These are phyloP conservation scores for Sepiola atlantica DNA, from an alignment of 2,888 invertebrate genomes.

Conservation along the genomic window DNA sequence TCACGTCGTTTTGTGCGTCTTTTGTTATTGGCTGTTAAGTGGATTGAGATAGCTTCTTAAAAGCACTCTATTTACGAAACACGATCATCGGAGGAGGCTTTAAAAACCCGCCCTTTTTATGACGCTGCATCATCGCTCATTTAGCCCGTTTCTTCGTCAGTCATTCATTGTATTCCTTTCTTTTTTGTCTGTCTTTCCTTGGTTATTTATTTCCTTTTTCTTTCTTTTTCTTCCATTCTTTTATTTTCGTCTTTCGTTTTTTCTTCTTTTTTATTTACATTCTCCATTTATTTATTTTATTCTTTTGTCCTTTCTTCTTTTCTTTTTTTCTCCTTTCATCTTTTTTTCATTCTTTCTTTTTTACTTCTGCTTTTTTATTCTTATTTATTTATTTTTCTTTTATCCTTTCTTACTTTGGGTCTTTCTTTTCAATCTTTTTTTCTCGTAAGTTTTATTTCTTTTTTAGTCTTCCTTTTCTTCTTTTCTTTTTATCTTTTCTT, in stretches of 20 bases:
- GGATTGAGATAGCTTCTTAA: neutral
- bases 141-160: neutral
- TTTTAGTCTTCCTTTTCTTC: neutral
- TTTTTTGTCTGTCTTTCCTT: neutral
- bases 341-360: fast-evolving
- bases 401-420: fast-evolving
- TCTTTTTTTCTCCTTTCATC: fast-evolving
- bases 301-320: neutral
- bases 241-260: fast-evolving
- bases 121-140: neutral
- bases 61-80: neutral
- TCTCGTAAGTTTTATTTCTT: too few species aligned
- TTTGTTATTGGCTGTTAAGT: neutral
- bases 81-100: neutral
- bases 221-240: neutral
- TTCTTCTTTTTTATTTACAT: fast-evolving
- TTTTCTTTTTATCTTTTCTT: neutral
- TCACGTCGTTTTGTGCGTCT: neutral
- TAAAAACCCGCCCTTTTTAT: neutral
- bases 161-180: neutral
- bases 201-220: too few species aligned
- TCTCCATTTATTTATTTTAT: fast-evolving
- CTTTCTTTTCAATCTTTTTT: fast-evolving
- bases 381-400: too few species aligned
- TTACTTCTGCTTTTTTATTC: neutral